A percentile compares a stretch with the other conserved stretches of the same genome.
Conservation (phyloP, 2,113 vertebrate species). For the Aepyceros melampus region DNA sequence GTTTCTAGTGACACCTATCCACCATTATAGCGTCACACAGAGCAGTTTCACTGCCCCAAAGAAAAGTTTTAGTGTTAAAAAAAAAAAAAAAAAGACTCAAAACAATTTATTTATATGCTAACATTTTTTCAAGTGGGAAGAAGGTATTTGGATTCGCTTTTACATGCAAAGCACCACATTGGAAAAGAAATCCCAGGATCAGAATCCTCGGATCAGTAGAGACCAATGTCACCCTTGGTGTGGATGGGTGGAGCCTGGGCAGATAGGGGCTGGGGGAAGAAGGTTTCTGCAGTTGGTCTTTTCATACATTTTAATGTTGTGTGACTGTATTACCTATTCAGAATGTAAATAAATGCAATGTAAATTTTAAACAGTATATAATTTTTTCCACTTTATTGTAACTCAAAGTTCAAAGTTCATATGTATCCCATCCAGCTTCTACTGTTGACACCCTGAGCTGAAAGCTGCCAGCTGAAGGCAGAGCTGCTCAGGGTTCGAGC, state of each 20-base stretch:
- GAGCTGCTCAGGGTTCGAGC: rapidly evolving
- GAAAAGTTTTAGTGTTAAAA: background rate
- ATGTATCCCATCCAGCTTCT: background rate
- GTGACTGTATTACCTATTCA: background rate
- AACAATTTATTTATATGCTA: background rate
- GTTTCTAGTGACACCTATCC: rapidly evolving
- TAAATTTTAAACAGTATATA: background rate
- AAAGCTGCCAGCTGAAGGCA: background rate
- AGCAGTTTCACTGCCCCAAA: background rate
- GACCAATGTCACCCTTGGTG: background rate
- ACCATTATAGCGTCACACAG: no score
- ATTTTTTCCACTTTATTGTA: background rate
- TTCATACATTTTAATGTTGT: background rate
- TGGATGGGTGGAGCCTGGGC: background rate
- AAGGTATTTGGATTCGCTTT: background rate
- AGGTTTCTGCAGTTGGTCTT: background rate
- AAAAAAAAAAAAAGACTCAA: background rate
- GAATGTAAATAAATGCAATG: background rate
- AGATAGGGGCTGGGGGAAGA: background rate
- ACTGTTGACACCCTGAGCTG: background rate
- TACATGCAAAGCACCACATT: rapidly evolving
- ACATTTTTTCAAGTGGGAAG: background rate
- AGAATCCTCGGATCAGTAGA: rapidly evolving
- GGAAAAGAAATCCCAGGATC: background rate
- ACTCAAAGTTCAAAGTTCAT: background rate